Conservation (phyloP, 2,888 invertebrate genomes). For the Aphodius granarius region DNA sequence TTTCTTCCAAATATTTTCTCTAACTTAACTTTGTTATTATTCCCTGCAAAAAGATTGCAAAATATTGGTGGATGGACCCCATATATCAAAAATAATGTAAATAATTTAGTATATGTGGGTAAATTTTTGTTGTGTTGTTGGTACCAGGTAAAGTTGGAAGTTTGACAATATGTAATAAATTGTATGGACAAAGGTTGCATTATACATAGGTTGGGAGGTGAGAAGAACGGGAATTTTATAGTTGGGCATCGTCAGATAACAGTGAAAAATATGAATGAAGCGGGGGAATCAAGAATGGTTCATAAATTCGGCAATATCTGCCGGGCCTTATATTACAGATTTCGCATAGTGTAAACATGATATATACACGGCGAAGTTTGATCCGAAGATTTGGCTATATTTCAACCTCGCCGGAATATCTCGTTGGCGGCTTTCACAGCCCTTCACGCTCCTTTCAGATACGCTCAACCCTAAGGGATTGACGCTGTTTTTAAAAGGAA, state of each 20-base stretch:
- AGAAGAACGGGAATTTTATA: not conserved
- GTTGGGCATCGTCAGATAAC: slow-evolving; percentile 32
- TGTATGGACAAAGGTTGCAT: not conserved
- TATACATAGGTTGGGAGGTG: not conserved
- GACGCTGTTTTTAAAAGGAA: slow-evolving; percentile 45
- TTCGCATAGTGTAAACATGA: slow-evolving; percentile 42
- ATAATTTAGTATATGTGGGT: not conserved
- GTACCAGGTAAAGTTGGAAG: not conserved
- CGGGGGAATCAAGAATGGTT: slow-evolving; percentile 35
- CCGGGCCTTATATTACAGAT: slow-evolving; percentile 38
- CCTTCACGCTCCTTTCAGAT: slow-evolving; percentile 36
- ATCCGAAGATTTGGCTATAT: slow-evolving; percentile 41
- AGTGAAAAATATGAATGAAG: slow-evolving; percentile 35
- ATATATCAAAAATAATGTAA: not conserved
- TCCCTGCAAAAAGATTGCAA: too few species aligned
- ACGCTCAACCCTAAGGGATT: slow-evolving; percentile 38
- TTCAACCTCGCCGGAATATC: slow-evolving; percentile 38
- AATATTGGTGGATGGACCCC: not conserved
- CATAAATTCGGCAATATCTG: slow-evolving; percentile 40
- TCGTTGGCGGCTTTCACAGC: slow-evolving; percentile 34
- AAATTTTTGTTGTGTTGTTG: not conserved
- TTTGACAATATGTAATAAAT: not conserved
- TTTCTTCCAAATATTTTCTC: too few species aligned
- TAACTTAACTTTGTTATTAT: too few species aligned
- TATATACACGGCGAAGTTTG: slow-evolving; percentile 41